Percentiles rank a stretch among this genome's conserved stretches.
phyloP scores from a whole-genome alignment of 2,113 vertebrate species.

The Albula glossodonta region DNA sequence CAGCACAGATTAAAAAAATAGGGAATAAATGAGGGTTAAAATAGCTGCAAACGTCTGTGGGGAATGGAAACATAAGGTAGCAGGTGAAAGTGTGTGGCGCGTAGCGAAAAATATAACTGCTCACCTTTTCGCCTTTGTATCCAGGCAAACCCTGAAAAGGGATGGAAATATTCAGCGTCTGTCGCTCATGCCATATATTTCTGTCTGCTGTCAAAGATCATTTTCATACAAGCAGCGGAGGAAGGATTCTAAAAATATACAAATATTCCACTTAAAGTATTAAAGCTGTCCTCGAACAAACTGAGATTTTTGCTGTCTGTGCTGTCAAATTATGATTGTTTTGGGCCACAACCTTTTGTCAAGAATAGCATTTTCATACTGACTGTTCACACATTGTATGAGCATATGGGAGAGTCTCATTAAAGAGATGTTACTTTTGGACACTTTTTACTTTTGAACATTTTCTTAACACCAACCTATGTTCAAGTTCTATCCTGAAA shows the following conservation, averaged over 20 bases:
- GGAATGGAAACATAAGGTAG: not conserved
- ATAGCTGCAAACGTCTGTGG: not conserved
- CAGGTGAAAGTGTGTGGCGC: not conserved
- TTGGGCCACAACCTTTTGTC: too few species aligned
- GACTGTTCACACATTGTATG: not conserved
- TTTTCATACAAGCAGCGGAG: not conserved
- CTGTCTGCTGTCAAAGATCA: not conserved
- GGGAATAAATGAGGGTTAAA: not conserved
- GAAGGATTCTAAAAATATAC: not conserved
- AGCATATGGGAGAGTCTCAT: not conserved
- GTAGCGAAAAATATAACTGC: not conserved
- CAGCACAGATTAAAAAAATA: not conserved
- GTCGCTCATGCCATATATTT: not conserved
- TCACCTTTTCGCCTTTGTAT: constrained; percentile 95
- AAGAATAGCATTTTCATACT: not conserved
- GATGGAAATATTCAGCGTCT: constrained; percentile 36
- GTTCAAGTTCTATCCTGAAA: too few species aligned
- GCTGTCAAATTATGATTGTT: too few species aligned
- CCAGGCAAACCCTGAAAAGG: constrained; percentile 86
- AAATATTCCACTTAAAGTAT: not conserved
- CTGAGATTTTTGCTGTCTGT: too few species aligned
- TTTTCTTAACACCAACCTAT: not conserved
- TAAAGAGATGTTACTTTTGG: too few species aligned
- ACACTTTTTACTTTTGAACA: not conserved
- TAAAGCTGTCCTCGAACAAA: not conserved